phyloP scores from a whole-genome alignment of 2,888 invertebrate species.

The Odiellus spinosus region DNA sequence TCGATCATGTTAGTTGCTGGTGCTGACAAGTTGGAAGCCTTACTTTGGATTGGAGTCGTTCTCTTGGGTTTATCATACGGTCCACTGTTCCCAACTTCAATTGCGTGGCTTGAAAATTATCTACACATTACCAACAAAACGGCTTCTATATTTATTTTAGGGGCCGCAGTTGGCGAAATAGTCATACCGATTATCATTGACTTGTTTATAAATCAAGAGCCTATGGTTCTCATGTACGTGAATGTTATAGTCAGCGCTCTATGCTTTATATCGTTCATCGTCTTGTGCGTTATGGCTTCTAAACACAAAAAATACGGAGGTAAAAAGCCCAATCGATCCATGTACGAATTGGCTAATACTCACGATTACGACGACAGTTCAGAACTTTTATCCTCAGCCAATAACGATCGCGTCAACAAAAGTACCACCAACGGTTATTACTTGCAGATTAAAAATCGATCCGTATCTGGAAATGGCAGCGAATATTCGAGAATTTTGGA shows the following conservation, averaged over 20 bases:
- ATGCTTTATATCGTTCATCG: slow-evolving; percentile 4
- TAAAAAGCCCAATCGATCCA: neutral
- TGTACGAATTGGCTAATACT: slow-evolving; percentile 1
- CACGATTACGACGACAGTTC: neutral
- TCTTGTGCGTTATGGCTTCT: slow-evolving; percentile 11
- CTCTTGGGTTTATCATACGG: slow-evolving; percentile 33
- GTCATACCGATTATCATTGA: slow-evolving; percentile 29
- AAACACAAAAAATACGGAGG: slow-evolving; percentile 6
- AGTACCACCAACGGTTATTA: too few species aligned
- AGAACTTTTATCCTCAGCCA: too few species aligned
- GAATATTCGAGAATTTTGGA: too few species aligned
- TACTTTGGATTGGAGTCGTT: slow-evolving; percentile 31
- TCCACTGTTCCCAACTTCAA: slow-evolving; percentile 33
- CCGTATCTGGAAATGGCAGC: too few species aligned
- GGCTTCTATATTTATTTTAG: slow-evolving; percentile 32
- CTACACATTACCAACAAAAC: slow-evolving; percentile 32
- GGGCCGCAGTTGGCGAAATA: slow-evolving; percentile 33
- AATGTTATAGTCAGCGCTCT: slow-evolving; percentile 19
- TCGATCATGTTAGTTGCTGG: slow-evolving; percentile 26
- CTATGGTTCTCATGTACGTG: slow-evolving; percentile 30
- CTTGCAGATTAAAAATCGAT: too few species aligned
- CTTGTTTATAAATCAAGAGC: slow-evolving; percentile 26
- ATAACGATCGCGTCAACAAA: too few species aligned
- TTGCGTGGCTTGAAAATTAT: slow-evolving; percentile 34
- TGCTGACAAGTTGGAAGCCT: slow-evolving; percentile 21